phyloP scores from a whole-genome alignment of 2,888 invertebrate genomes.

The Rhodophaea formosa region DNA sequence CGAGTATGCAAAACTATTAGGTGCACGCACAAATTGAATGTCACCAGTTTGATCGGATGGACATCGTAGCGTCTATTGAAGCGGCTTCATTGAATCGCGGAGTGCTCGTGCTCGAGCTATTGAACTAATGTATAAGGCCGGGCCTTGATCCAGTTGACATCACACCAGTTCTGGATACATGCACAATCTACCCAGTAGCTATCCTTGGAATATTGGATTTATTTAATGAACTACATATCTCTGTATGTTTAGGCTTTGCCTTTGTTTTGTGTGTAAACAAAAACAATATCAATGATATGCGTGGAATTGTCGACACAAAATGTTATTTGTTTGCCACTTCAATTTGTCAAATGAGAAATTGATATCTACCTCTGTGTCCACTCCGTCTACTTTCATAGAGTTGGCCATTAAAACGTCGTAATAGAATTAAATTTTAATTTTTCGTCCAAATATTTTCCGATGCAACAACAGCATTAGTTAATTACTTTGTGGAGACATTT shows the following conservation, averaged over 20 bases:
- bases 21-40: conserved; percentile 16
- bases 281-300: conserved; percentile 19
- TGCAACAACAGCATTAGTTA: background rate
- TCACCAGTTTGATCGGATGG: conserved; percentile 20
- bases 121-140: conserved; percentile 64
- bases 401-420: background rate
- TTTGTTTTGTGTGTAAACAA: conserved; percentile 22
- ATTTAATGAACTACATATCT: conserved; percentile 20
- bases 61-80: conserved; percentile 26
- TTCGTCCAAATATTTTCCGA: background rate
- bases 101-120: conserved; percentile 40
- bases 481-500: background rate
- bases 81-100: conserved; percentile 31
- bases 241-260: conserved; percentile 8
- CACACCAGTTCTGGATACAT: conserved; percentile 47
- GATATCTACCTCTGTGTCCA: background rate
- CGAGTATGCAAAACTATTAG: background rate
- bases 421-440: background rate
- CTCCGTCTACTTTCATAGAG: background rate
- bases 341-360: conserved; percentile 1
- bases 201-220: conserved; percentile 27
- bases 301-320: conserved; percentile 19
- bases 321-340: conserved; percentile 4
- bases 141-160: conserved; percentile 68
- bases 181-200: conserved; percentile 39